A percentile compares a stretch with the other conserved stretches of the same genome.
phyloP scores from a whole-genome alignment of 2,888 invertebrate species.

The Zelleria hepariella region DNA sequence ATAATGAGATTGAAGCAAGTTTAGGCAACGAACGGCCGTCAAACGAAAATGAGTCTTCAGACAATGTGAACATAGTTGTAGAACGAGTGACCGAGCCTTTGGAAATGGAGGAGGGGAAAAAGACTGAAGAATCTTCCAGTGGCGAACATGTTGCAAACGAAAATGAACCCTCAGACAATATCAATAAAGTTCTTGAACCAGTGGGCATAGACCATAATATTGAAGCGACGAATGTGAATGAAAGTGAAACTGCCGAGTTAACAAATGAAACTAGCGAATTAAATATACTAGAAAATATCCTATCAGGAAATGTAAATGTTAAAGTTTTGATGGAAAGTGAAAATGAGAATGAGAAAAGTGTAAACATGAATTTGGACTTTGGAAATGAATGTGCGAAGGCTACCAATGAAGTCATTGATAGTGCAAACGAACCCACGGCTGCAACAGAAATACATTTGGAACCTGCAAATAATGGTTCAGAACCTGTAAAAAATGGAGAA shows the following conservation, averaged over 20 bases:
- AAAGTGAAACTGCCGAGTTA: too few relatives aligned
- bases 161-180: neutral
- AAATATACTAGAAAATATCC: neutral
- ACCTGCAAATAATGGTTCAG: neutral
- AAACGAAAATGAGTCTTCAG: neutral
- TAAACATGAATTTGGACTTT: neutral
- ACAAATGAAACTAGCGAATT: too few relatives aligned
- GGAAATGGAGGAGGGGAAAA: neutral
- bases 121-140: neutral
- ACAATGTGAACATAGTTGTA: neutral
- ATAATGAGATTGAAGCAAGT: neutral
- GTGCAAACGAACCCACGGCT: neutral
- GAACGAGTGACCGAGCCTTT: neutral
- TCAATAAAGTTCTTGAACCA: neutral
- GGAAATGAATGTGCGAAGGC: neutral
- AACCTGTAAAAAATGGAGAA: neutral
- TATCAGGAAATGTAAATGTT: neutral
- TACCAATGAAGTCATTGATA: neutral
- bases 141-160: neutral
- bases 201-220: too few relatives aligned
- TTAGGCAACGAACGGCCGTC: neutral
- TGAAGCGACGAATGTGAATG: too few relatives aligned
- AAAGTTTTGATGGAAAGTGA: neutral
- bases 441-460: neutral
- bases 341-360: neutral